Evolutionary conservation across 1,140 invertebrate species (phyloP).

Genomic region (Acyrthosiphon pisum): DNA sequence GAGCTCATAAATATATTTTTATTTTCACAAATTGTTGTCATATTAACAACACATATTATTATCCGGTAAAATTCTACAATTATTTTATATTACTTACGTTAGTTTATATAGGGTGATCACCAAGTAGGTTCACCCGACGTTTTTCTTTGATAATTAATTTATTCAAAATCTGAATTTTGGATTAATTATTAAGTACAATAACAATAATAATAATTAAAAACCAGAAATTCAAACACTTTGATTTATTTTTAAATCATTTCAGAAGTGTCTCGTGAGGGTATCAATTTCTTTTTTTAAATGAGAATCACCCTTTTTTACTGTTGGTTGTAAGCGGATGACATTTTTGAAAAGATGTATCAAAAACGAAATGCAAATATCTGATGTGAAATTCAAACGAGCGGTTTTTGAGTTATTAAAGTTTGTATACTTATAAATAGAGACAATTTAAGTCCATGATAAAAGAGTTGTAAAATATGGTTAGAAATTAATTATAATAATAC

Average conservation of each 20-base stretch:
- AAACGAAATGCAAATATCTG: too few species aligned
- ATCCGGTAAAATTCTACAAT: neutral
- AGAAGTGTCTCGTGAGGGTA: too few species aligned
- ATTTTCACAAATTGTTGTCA: too few species aligned
- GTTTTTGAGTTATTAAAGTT: neutral
- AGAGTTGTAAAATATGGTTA: neutral
- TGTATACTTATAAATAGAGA: neutral
- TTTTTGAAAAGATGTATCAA: neutral
- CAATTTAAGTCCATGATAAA: neutral
- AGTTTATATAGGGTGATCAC: neutral
- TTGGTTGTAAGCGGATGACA: neutral
- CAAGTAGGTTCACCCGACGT: neutral
- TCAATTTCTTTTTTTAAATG: too few species aligned
- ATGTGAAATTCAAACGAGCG: neutral
- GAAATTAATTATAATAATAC: neutral
- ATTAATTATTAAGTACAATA: neutral
- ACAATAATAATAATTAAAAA: too few species aligned
- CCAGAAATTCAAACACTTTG: neutral
- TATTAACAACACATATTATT: neutral
- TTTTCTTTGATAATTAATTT: neutral
- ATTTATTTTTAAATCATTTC: neutral
- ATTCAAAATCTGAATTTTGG: neutral
- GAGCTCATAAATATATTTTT: neutral
- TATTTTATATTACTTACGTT: neutral
- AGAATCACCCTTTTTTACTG: neutral